Evolutionary conservation across 1,140 invertebrate species (phyloP).

Genomic region (Spodoptera frugiperda): DNA sequence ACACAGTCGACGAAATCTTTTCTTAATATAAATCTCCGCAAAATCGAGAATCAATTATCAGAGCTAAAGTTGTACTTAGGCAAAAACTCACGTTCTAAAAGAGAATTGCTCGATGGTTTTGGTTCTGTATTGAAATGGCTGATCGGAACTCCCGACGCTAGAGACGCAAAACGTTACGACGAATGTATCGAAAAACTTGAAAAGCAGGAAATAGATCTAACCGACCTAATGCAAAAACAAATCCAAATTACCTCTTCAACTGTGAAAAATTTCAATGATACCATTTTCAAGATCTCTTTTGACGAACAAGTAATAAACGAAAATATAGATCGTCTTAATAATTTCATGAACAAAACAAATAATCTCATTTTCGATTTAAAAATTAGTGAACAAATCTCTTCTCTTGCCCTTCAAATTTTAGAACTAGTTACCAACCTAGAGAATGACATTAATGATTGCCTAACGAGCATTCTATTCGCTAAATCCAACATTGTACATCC

Average conservation of each 20-base stretch:
- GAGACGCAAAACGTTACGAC: conserved; percentile 54
- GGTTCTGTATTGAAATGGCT: conserved; percentile 66
- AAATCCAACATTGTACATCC: conserved; percentile 64
- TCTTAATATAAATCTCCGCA: too few relatives aligned
- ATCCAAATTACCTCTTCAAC: conserved; percentile 54
- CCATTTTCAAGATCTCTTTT: conserved; percentile 54
- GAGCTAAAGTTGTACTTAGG: too few relatives aligned
- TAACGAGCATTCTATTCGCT: conserved; percentile 60
- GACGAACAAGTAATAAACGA: conserved; percentile 59
- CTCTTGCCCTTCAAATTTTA: conserved; percentile 50
- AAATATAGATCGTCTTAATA: conserved; percentile 49
- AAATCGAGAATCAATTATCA: too few relatives aligned
- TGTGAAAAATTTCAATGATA: conserved; percentile 55
- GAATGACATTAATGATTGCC: conserved; percentile 58
- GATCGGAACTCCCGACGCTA: conserved; percentile 63
- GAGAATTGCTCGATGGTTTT: conserved; percentile 64
- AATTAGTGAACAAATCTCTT: conserved; percentile 54
- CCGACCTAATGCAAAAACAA: conserved; percentile 49
- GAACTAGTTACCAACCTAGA: conserved; percentile 53
- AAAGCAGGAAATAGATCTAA: conserved; percentile 53
- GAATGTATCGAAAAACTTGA: too few relatives aligned
- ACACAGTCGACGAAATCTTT: too few relatives aligned
- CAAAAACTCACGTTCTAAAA: too few relatives aligned
- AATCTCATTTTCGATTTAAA: conserved; percentile 54
- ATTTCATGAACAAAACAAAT: conserved; percentile 49